A percentile compares a stretch with the other conserved stretches of the same genome.
These are phyloP conservation scores for Alectura lathami DNA, from an alignment of 2,113 vertebrate genomes.

Conservation along the genomic window DNA sequence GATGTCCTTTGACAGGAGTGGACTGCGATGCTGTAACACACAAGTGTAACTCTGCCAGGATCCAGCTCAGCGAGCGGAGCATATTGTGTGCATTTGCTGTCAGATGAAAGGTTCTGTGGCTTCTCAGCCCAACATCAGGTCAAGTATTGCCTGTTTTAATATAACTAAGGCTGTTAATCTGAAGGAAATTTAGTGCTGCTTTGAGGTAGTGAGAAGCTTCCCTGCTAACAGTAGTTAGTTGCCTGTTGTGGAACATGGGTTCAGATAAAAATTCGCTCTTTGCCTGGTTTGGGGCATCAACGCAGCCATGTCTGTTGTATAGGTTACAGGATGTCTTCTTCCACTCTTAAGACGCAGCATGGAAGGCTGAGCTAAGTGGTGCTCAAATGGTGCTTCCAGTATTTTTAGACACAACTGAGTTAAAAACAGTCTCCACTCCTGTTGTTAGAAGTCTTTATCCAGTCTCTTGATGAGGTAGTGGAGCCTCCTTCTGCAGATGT, in stretches of 20 bases:
- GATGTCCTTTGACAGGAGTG: background rate
- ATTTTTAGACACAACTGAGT: background rate
- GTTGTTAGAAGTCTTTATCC: background rate
- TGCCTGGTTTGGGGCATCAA: background rate
- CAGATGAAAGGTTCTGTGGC: background rate
- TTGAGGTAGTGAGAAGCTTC: background rate
- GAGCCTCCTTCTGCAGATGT: background rate
- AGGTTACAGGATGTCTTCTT: background rate
- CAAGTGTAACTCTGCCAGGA: background rate
- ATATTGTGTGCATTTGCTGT: background rate
- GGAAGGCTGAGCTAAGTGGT: background rate
- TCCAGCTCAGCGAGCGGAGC: background rate
- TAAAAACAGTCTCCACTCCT: background rate
- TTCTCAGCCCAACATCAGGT: background rate
- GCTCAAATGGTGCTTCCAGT: background rate
- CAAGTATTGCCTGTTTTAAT: background rate
- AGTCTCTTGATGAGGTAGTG: background rate
- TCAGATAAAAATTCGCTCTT: background rate
- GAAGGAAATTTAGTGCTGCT: background rate
- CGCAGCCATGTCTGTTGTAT: background rate
- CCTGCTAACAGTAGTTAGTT: background rate
- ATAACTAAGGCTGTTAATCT: background rate
- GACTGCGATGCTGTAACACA: rapidly evolving
- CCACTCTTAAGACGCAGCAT: background rate
- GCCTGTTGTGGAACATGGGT: background rate